These are phyloP conservation scores for Cygnus buccinator DNA, from an alignment of 2,113 vertebrate genomes.

Conservation along the genomic window DNA sequence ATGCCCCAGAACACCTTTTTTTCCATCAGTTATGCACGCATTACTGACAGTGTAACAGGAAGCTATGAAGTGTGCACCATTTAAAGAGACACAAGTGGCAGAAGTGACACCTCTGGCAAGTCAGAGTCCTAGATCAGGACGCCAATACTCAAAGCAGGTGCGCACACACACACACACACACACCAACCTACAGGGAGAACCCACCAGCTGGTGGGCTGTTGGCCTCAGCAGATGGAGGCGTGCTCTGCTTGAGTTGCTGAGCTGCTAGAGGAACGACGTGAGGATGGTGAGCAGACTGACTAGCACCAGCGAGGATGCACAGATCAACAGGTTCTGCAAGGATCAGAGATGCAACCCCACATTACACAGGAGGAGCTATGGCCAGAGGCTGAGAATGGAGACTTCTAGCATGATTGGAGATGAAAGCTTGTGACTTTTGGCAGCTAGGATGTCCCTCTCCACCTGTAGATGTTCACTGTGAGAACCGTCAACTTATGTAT, in stretches of 20 bases:
- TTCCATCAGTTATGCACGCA: neutral
- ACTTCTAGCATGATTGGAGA: neutral
- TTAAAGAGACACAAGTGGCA: neutral
- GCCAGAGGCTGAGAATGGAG: neutral
- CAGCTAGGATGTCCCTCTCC: neutral
- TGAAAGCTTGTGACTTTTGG: neutral
- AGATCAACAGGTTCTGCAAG: neutral
- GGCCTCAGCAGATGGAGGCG: neutral
- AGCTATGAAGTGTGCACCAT: neutral
- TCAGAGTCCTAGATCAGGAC: neutral
- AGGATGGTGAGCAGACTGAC: neutral
- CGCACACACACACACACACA: neutral
- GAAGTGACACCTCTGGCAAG: neutral
- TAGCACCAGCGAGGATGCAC: neutral
- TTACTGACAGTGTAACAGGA: neutral
- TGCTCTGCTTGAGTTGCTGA: neutral
- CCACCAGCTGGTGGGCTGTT: neutral
- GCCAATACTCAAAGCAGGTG: neutral
- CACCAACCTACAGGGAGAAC: neutral
- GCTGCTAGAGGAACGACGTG: neutral
- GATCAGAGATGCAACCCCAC: neutral
- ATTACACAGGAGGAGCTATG: neutral
- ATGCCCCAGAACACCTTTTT: neutral
- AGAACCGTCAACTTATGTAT: neutral
- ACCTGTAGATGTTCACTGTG: neutral